These are phyloP conservation scores for Zosterops hypoxanthus DNA, from an alignment of 2,113 vertebrate genomes.

Conservation along the genomic window DNA sequence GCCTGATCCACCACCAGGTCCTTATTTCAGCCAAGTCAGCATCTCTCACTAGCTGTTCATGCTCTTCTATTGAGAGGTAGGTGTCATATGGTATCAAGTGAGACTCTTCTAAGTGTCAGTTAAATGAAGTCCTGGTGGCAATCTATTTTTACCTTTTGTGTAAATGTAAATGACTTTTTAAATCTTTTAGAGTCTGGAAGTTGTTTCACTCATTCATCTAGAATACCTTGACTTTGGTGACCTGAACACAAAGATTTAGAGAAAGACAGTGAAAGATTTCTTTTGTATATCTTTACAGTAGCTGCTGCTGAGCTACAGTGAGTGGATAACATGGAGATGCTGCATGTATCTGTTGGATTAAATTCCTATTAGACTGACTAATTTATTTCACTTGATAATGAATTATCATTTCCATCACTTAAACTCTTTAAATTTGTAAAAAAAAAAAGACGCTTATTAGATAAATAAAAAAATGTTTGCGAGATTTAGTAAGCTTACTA, in stretches of 20 bases:
- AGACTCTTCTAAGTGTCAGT: not conserved
- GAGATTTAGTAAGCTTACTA: not conserved
- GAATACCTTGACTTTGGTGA: not conserved
- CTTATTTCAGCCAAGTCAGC: not conserved
- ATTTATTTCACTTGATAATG: not conserved
- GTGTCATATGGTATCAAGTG: not conserved
- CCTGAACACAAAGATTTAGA: not conserved
- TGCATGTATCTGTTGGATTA: not conserved
- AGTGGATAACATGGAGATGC: not conserved
- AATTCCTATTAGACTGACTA: not conserved
- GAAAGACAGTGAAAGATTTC: not conserved
- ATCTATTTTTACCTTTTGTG: not conserved
- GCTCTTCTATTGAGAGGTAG: not conserved
- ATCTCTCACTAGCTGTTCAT: not conserved
- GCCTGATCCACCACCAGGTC: not conserved
- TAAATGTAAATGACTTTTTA: not conserved
- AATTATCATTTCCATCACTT: not conserved
- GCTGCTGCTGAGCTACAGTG: not conserved
- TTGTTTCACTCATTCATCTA: not conserved
- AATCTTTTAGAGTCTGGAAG: not conserved
- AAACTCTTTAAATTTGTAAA: not conserved
- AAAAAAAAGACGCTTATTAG: not conserved
- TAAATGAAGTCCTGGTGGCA: not conserved
- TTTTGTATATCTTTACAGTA: not conserved
- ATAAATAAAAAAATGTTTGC: not conserved